phyloP scores from a whole-genome alignment of 2,888 invertebrate genomes.

The Ectobius pallidus region DNA sequence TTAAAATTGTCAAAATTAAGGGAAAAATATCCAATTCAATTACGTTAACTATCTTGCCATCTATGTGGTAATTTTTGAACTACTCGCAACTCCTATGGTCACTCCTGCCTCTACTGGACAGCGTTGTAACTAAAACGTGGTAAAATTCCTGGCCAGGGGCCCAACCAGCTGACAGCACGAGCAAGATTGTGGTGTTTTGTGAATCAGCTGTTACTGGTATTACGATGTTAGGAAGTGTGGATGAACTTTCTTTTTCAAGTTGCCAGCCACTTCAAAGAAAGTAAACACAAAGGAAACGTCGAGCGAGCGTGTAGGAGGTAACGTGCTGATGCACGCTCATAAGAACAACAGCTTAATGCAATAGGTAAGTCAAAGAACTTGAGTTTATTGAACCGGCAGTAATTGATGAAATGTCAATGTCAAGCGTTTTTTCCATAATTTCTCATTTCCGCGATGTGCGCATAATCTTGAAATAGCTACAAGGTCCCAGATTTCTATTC shows the following conservation, averaged over 20 bases:
- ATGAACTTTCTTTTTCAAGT: background rate
- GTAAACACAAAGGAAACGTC: background rate
- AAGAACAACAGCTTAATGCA: background rate
- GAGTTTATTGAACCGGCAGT: background rate
- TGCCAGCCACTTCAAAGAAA: background rate
- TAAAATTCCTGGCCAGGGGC: too few species aligned
- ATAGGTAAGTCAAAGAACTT: background rate
- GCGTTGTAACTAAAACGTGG: too few species aligned
- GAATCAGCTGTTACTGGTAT: conserved; percentile 13
- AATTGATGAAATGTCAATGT: background rate
- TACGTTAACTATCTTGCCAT: too few species aligned
- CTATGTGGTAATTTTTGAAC: too few species aligned
- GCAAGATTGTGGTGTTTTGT: background rate
- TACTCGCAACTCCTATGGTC: too few species aligned
- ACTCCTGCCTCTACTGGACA: too few species aligned
- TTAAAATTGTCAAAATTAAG: too few species aligned
- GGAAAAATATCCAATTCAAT: too few species aligned
- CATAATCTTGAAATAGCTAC: background rate
- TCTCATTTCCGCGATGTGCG: too few species aligned
- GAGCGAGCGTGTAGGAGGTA: background rate
- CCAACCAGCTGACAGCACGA: background rate
- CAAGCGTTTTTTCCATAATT: too few species aligned
- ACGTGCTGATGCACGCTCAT: background rate
- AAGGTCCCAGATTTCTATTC: background rate
- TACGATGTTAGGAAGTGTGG: background rate